These are phyloP conservation scores for Chaunax sp. DNA, from an alignment of 2,797 vertebrate genomes.

Conservation along the genomic window DNA sequence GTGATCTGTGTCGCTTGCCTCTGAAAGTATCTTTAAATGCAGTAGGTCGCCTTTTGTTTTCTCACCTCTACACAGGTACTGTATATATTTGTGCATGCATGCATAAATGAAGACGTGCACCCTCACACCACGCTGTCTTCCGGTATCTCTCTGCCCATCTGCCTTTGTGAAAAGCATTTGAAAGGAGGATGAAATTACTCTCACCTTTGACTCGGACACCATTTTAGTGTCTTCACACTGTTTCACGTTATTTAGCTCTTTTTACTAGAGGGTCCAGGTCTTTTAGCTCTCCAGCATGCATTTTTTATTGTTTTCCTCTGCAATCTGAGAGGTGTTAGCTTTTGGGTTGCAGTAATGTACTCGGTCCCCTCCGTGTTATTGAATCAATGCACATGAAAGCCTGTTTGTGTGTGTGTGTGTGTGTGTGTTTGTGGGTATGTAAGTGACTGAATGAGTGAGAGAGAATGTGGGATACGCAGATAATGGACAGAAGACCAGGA, in stretches of 20 bases:
- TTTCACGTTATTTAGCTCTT: slow-evolving; percentile 76
- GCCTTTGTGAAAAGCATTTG: slow-evolving; percentile 81
- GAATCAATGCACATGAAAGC: slow-evolving; percentile 33
- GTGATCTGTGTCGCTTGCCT: slow-evolving; percentile 51
- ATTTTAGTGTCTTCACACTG: slow-evolving; percentile 78
- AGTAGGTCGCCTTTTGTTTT: slow-evolving; percentile 73
- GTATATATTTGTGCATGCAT: slow-evolving; percentile 40
- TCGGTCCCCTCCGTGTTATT: slow-evolving; percentile 43
- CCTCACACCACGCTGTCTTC: slow-evolving; percentile 30
- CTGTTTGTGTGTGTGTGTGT: background rate
- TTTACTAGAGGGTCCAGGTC: slow-evolving; percentile 47
- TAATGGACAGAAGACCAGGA: background rate
- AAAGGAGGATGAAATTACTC: slow-evolving; percentile 73
- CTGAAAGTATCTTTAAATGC: slow-evolving; percentile 69
- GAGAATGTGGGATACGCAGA: background rate
- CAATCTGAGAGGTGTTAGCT: slow-evolving; percentile 69
- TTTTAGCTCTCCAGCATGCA: slow-evolving; percentile 69
- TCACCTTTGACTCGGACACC: slow-evolving; percentile 77
- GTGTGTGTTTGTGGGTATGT: slow-evolving; percentile 16
- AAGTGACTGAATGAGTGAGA: background rate
- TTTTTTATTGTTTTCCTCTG: slow-evolving; percentile 72
- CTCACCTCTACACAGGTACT: slow-evolving; percentile 70
- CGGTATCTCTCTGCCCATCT: slow-evolving; percentile 14
- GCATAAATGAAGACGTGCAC: slow-evolving; percentile 42
- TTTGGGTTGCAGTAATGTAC: slow-evolving; percentile 37